Base-by-base conservation (phyloP, 2,888 invertebrate species). In the Xanthorhoe spadicearia region DNA sequence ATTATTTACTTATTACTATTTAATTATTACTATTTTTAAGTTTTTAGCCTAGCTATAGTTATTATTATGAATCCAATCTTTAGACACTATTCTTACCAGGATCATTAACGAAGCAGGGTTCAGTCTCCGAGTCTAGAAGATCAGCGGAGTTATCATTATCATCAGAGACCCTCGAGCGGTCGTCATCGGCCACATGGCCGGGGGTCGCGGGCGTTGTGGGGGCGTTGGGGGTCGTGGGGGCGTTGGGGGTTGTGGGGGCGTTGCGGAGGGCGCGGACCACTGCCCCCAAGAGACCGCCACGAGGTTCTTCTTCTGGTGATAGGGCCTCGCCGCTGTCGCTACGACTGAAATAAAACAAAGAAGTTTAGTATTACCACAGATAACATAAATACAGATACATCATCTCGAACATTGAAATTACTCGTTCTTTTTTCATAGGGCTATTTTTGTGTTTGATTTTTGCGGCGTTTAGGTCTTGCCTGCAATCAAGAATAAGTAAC, bases 81-180 rank as follows among this genome's bases (percentile, higher is more conserved):
- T 5, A 5, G 32, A 6, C 0, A 32, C 32, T 32, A n/a, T 7
- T 35, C 35, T 74, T 46, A 92, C 92, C 97, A 60, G 96, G 96
- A 78, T 97, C 97, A 93, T 96, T 97, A 94, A 97, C 96, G 19
- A 97, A 91, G 76, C 96, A 96, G 0, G 97, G 97, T 79, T 97
- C 97, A 0, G 97, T 97, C 92, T 97, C 97, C 0, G 96, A 97
- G 85, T 97, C 97, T 46, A 97, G 91, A 84, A 97, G 93, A 79
- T 97, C 97, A 5, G 96, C 96, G 17, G 96, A 96, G 87, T 96
- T 96, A 81, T 95, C 95, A 76, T 96, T 96, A 61, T 96, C 92
- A 64, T 92, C 92, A 2, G 91, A 91, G 28, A 82, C 68, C 38
- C 85, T 84, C 58, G 88, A 89, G 73, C 88, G 84, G 49, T 91